Percentiles rank a stretch among this genome's conserved stretches.
Evolutionary conservation across 2,888 invertebrate species (phyloP).

Genomic region (Rhamnusium bicolor): DNA sequence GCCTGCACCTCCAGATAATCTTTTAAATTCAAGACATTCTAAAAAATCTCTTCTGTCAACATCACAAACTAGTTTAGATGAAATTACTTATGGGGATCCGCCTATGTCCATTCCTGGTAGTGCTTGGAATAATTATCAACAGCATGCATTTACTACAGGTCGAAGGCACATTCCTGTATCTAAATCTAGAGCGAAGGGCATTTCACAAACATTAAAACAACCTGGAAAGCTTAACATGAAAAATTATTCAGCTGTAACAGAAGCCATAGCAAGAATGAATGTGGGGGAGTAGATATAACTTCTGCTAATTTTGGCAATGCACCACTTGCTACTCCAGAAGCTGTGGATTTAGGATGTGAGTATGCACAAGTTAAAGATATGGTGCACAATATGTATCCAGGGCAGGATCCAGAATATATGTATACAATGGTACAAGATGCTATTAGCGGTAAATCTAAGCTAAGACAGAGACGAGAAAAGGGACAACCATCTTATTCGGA

Average conservation of each 20-base stretch:
- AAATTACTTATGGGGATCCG: slow-evolving; percentile 74
- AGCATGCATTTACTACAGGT: slow-evolving; percentile 82
- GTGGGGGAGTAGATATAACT: slow-evolving; percentile 74
- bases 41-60: slow-evolving; percentile 72
- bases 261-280: slow-evolving; percentile 84
- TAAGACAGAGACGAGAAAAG: slow-evolving; percentile 78
- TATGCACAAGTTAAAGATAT: slow-evolving; percentile 82
- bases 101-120: slow-evolving; percentile 69
- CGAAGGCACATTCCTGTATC: slow-evolving; percentile 75
- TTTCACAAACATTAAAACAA: slow-evolving; percentile 84
- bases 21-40: slow-evolving; percentile 70
- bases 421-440: slow-evolving; percentile 74
- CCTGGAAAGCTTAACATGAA: slow-evolving; percentile 92
- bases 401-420: slow-evolving; percentile 76
- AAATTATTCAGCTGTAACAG: slow-evolving; percentile 90
- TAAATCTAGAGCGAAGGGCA: slow-evolving; percentile 79
- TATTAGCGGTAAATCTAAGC: slow-evolving; percentile 73
- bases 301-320: slow-evolving; percentile 77
- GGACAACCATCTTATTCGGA: slow-evolving; percentile 85
- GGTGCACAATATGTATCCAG: slow-evolving; percentile 73
- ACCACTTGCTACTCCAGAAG: slow-evolving; percentile 84
- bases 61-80: slow-evolving; percentile 78
- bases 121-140: slow-evolving; percentile 78
- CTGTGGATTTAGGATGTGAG: slow-evolving; percentile 82
- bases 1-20: slow-evolving; percentile 86